phyloP scores from a whole-genome alignment of 2,113 vertebrate genomes.

The Grammomys dolichurus region DNA sequence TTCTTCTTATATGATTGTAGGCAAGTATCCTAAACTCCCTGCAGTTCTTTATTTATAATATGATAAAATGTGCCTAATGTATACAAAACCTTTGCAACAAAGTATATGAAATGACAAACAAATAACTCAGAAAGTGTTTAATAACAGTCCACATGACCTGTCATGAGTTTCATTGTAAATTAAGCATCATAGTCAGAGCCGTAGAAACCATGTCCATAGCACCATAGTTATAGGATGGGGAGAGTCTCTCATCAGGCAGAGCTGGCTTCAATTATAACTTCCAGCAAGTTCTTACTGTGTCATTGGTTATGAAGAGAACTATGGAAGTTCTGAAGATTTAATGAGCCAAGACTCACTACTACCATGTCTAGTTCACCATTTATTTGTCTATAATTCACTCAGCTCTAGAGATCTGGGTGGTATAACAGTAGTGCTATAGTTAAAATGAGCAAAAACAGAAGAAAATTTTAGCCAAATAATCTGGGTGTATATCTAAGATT shows the following conservation, averaged over 20 bases:
- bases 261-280: background rate
- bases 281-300: background rate
- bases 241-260: accelerated
- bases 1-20: background rate
- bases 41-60: background rate
- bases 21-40: background rate
- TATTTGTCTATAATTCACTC: slow-evolving; percentile 33
- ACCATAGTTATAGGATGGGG: too few species aligned
- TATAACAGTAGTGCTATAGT: background rate
- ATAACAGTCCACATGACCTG: background rate
- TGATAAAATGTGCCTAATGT: background rate
- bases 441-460: background rate
- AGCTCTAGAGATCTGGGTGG: background rate
- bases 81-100: background rate
- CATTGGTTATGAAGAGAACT: slow-evolving; percentile 42
- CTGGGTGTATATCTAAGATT: background rate
- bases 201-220: accelerated
- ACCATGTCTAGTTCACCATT: background rate
- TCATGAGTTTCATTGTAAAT: background rate
- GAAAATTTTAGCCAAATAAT: background rate
- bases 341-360: background rate
- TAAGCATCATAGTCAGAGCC: background rate
- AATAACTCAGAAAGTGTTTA: background rate
- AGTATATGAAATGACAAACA: background rate
- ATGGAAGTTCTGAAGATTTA: slow-evolving; percentile 11